Evolutionary conservation across 2,888 invertebrate species (phyloP), one percentile per base, ranked within the genome.

Genomic region (Mayetiola destructor): DNA sequence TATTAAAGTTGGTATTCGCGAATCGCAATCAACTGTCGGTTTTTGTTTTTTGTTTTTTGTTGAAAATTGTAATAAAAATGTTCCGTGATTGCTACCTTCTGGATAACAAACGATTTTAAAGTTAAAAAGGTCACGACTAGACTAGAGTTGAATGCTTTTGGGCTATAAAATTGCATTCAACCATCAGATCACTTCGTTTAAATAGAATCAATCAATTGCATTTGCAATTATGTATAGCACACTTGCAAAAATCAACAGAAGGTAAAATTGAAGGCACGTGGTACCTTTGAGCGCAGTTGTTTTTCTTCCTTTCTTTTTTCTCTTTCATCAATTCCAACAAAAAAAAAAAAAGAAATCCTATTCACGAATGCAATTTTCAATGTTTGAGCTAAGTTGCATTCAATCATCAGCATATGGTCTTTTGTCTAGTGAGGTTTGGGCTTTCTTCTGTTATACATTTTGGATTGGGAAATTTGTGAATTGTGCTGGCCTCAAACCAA

Each of bases 211-310:
- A n/a, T 14, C 27, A n/a, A 27, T 6, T 39, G 6, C 2, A 39
- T 18, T 27, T 16, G 27, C 48, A 48, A 48, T 48, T 48, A 27
- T 48, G 9, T 48, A 21, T 18, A 16, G 48, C 48, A 48, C 48
- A 48, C 27, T 48, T 27, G 48, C 48, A 48, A 48, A 48, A 48
- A 48, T 48, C 23, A 48, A 48, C 48, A 48, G 48, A 48, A 27
- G 18, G 30, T 29, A 27, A 53, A 53, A 32, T 30, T 12, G 32
- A 12, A 20, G 53, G 53, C 53, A 53, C 53, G 53, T 53, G 53
- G 18, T 30, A 53, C 53, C 53, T 53, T 20, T 16, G 6, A 53
- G 53, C 53, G 30, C n/a, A n/a, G 32, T 32, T 32, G n/a, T n/a
- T n/a, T n/a, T n/a, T n/a, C n/a, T n/a, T n/a, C n/a, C n/a, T n/a